Conservation (phyloP, 2,113 vertebrate genomes). For the Aptenodytes forsteri region DNA sequence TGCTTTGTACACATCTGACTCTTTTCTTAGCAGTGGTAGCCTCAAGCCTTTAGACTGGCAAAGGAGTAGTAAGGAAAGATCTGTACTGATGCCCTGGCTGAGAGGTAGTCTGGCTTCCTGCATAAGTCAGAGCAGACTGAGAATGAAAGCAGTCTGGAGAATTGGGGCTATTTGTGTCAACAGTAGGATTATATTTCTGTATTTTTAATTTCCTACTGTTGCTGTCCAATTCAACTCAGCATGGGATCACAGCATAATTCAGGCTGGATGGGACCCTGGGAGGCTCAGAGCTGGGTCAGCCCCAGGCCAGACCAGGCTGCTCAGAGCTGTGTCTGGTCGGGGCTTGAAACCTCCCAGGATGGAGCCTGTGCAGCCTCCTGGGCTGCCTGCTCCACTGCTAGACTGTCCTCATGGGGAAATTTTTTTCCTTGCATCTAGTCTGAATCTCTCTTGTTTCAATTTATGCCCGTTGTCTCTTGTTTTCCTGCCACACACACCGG, state of each 20-base stretch:
- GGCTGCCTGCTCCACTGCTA: neutral
- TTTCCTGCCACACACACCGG: neutral
- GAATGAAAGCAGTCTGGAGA: neutral
- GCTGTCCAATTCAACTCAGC: neutral
- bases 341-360: neutral
- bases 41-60: neutral
- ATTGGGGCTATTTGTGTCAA: conserved; percentile 10
- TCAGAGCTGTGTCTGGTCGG: neutral
- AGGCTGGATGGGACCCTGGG: neutral
- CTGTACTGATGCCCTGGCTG: neutral
- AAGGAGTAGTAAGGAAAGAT: neutral
- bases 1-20: neutral
- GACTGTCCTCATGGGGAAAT: neutral
- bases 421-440: neutral
- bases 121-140: neutral
- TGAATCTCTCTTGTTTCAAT: neutral
- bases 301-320: neutral
- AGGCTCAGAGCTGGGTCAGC: neutral
- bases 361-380: neutral
- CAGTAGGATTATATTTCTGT: conserved; percentile 46
- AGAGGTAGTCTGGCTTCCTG: neutral
- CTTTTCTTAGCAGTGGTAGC: neutral
- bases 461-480: neutral
- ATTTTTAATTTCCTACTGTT: conserved; percentile 57
- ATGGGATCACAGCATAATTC: neutral